Evolutionary conservation across 2,888 invertebrate species (phyloP).

Genomic region (Luffia ferchaultella): DNA sequence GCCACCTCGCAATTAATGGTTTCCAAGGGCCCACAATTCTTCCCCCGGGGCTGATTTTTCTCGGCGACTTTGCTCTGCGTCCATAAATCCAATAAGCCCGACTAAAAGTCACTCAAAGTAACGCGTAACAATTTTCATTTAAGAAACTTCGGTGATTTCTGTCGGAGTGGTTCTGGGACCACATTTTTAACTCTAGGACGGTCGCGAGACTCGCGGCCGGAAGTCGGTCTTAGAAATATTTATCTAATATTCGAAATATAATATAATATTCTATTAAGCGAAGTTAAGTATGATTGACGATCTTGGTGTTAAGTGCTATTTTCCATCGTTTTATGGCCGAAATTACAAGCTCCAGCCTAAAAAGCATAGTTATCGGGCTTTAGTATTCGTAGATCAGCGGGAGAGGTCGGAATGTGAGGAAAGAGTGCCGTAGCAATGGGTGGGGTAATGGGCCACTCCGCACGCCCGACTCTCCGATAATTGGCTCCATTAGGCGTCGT

Average conservation of each 20-base stretch:
- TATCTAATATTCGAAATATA: no score
- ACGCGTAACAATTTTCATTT: constrained; percentile 31
- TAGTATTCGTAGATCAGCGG: constrained; percentile 14
- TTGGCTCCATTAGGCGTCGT: constrained; percentile 47
- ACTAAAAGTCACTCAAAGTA: constrained; percentile 33
- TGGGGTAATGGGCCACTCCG: constrained; percentile 41
- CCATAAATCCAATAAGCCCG: constrained; percentile 38
- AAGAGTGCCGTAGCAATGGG: constrained; percentile 17
- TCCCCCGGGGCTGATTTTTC: not conserved
- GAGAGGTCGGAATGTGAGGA: constrained; percentile 14
- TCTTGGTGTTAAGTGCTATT: no score
- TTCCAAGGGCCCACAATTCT: not conserved
- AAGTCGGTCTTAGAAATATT: no score
- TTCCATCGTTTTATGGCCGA: no score
- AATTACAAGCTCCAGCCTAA: no score
- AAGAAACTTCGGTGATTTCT: constrained; percentile 34
- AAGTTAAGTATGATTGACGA: no score
- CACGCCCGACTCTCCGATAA: constrained; percentile 42
- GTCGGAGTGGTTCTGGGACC: constrained; percentile 22
- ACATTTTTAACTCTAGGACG: constrained; percentile 17
- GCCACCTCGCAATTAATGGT: not conserved
- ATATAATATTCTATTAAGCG: no score
- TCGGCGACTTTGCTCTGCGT: not conserved
- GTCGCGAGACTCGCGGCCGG: constrained; percentile 4
- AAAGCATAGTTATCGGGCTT: no score